Percentiles rank a stretch among this genome's conserved stretches.
phyloP scores from a whole-genome alignment of 2,113 vertebrate species.

The Albula glossodonta region DNA sequence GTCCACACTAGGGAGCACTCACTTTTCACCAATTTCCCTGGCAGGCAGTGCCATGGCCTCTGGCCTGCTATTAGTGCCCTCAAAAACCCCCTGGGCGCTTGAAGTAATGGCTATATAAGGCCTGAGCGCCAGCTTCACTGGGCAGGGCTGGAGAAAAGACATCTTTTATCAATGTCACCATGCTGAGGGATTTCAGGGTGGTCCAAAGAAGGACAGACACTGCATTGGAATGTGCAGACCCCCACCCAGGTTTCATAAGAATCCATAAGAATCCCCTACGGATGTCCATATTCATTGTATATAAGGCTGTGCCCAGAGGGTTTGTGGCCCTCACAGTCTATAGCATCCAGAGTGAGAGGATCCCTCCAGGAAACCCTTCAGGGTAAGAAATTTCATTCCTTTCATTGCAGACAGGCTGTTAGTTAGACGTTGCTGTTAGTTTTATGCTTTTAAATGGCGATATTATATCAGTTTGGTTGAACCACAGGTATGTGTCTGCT shows the following conservation, averaged over 20 bases:
- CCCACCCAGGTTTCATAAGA: constrained; percentile 12
- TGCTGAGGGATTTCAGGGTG: constrained; percentile 9
- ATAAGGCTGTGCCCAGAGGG: constrained; percentile 36
- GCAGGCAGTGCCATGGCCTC: constrained; percentile 37
- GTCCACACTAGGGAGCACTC: constrained; percentile 34
- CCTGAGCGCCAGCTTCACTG: constrained; percentile 10
- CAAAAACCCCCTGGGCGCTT: constrained; percentile 43
- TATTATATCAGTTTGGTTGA: background rate
- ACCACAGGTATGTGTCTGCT: background rate
- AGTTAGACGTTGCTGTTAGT: background rate
- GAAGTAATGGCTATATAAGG: constrained; percentile 57
- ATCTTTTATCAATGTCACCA: constrained; percentile 42
- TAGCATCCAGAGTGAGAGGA: constrained; percentile 14
- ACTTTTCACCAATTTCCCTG: constrained; percentile 34
- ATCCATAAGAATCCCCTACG: constrained; percentile 2
- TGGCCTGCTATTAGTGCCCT: constrained; percentile 38
- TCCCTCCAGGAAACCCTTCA: constrained; percentile 21
- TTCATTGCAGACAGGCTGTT: background rate
- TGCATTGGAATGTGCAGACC: constrained; percentile 21
- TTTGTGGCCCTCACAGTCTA: constrained; percentile 13
- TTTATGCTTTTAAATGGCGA: background rate
- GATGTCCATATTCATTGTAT: constrained; percentile 41
- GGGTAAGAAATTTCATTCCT: constrained; percentile 31
- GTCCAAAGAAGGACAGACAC: constrained; percentile 49
- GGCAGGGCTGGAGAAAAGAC: constrained; percentile 30